A percentile compares a stretch with the other conserved stretches of the same genome.
Conservation (phyloP, 2,888 invertebrate species). For the Heliconius aoede region DNA sequence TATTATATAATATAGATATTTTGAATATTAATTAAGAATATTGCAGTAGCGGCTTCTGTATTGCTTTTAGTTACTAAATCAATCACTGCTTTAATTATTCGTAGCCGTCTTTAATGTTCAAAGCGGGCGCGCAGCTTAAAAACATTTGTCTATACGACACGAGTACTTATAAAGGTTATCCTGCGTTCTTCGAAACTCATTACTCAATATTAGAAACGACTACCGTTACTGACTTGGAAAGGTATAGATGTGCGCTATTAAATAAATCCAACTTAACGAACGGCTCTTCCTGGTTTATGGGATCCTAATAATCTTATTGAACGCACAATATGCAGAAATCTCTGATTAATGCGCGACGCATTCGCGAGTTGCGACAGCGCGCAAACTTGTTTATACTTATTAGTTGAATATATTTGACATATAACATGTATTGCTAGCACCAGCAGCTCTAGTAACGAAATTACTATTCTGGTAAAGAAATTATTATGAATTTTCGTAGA, state of each 20-base stretch:
- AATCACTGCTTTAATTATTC: conserved; percentile 70
- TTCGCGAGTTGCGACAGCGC: conserved; percentile 26
- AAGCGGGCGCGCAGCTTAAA: conserved; percentile 57
- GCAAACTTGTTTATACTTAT: conserved; percentile 41
- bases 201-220: conserved; percentile 78
- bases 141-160: conserved; percentile 49
- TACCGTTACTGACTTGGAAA: conserved; percentile 67
- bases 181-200: conserved; percentile 71
- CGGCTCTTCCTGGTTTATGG: conserved; percentile 30
- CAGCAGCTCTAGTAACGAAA: not conserved
- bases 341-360: conserved; percentile 34
- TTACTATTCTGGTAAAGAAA: no score
- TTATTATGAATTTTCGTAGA: no score
- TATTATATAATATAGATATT: not conserved
- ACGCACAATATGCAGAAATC: conserved; percentile 26
- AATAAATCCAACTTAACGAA: conserved; percentile 42
- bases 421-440: not conserved
- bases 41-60: conserved; percentile 66
- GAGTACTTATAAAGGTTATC: conserved; percentile 48
- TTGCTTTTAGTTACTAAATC: conserved; percentile 68
- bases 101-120: conserved; percentile 59
- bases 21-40: conserved; percentile 33
- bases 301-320: conserved; percentile 31
- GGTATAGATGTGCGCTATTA: conserved; percentile 50
- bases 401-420: conserved; percentile 12